Conservation (phyloP, 53 echinoderm and acorn worm genomes). For the Temnopleurus reevesii region DNA sequence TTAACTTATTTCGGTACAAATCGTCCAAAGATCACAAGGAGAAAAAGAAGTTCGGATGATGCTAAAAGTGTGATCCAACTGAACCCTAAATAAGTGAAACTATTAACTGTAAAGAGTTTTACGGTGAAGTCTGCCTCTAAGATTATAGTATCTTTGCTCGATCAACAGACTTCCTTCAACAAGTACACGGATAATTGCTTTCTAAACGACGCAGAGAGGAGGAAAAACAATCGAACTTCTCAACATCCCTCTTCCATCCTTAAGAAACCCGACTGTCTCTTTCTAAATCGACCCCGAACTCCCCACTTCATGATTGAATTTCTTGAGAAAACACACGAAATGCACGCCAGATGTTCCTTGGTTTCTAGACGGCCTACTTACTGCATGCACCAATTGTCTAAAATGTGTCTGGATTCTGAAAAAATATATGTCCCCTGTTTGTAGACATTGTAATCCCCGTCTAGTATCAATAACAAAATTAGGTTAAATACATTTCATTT, state of each 20-base stretch:
- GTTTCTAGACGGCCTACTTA: not conserved
- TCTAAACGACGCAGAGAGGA: slow-evolving; percentile 10
- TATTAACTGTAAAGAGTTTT: too few species aligned
- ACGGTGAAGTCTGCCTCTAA: not conserved
- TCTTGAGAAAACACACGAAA: slow-evolving; percentile 35
- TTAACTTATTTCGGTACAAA: too few species aligned
- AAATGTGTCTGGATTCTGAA: not conserved
- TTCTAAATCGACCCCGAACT: slow-evolving; percentile 30
- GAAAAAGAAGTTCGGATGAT: too few species aligned
- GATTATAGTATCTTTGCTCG: not conserved
- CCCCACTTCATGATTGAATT: slow-evolving; percentile 35
- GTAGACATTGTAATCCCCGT: not conserved
- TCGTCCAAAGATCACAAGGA: too few species aligned
- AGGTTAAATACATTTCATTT: not conserved
- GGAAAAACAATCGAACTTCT: slow-evolving; percentile 36
- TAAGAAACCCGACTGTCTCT: not conserved
- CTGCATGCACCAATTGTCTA: not conserved
- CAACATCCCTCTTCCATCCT: not conserved
- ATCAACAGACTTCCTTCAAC: slow-evolving; percentile 31
- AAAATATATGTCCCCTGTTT: not conserved
- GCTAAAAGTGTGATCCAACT: too few species aligned
- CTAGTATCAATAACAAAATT: not conserved
- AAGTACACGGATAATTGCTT: slow-evolving; percentile 31
- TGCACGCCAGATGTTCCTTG: slow-evolving; percentile 47
- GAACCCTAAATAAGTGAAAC: too few species aligned